Evolutionary conservation across 2,888 invertebrate species (phyloP).

Genomic region (Sepioteuthis lessoniana): DNA sequence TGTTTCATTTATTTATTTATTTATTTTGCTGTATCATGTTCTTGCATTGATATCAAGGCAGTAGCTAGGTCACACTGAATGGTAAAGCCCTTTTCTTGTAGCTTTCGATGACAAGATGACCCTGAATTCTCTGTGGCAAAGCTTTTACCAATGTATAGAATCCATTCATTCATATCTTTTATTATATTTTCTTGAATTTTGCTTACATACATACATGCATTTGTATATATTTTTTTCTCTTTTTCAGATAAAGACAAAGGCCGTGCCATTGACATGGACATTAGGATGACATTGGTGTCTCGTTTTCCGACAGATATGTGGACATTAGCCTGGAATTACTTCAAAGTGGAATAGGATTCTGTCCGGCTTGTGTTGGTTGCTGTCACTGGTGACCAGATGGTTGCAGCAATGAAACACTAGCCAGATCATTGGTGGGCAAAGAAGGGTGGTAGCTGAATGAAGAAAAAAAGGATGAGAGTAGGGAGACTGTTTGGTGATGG

Average conservation of each 20-base stretch:
- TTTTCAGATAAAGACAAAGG: constrained; percentile 54
- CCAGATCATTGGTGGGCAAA: neutral
- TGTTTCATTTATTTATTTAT: neutral
- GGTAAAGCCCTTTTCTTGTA: neutral
- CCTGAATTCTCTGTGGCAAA: neutral
- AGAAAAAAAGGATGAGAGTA: neutral
- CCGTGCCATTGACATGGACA: constrained; percentile 58
- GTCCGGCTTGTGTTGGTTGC: neutral
- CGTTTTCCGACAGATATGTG: constrained; percentile 69
- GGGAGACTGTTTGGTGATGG: neutral
- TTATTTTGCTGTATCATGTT: neutral
- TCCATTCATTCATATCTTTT: neutral
- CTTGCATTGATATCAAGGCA: neutral
- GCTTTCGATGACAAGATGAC: neutral
- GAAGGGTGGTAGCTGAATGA: neutral
- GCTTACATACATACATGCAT: neutral
- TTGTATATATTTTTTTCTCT: neutral
- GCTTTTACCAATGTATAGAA: neutral
- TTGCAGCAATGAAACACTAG: constrained; percentile 41
- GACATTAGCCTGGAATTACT: constrained; percentile 68
- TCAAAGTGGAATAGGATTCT: constrained; percentile 58
- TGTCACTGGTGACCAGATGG: neutral
- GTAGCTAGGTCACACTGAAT: neutral
- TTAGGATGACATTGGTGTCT: constrained; percentile 61
- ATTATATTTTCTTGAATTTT: neutral